Evolutionary conservation across 2,797 vertebrate genomes (phyloP), one percentile per base, ranked within the genome.

Genomic region (Pitangus sulphuratus): DNA sequence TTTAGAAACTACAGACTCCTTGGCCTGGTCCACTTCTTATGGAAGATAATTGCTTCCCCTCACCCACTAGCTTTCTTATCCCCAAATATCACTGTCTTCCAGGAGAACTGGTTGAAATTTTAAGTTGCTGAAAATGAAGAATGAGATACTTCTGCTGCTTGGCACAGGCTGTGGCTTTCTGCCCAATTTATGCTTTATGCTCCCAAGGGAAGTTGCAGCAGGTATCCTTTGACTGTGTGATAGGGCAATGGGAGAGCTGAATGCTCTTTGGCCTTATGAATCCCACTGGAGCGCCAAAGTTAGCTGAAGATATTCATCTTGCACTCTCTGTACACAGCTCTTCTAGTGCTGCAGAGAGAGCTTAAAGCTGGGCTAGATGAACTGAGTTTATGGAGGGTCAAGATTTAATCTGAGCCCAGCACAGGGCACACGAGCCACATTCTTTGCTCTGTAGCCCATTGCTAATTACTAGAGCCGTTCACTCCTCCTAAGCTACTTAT

Each of bases 351-450:
- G 21, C 10, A 71, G 37, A 40, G 30, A 74, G 21, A 77, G 8
- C 4, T 60, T 60, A 56, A 68, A 62, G 6, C 33, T 60, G 21
- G n/a, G 6, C 22, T 61, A 48, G 56, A 26, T 68, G 33, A 85
- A 21, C 11, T 16, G 6, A 15, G 12, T 17, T 89, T 93, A 47
- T 33, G 9, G 22, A 64, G 12, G 65, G 18, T 12, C 12, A 37
- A 56, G 31, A 19, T 62, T 79, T 66, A 39, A 53, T 9, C 26
- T 60, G 19, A 91, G 20, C 30, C 18, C 40, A 68, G 30, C 57
- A 89, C 12, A 68, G 57, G 39, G 3, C 22, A 39, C 0, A 1
- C 0, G 3, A 81, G 25, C 20, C n/a, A 25, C 0, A 0, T 50
- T 82, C 58, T 76, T 83, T 60, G 24, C 28, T 86, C 50, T 69